Conservation (phyloP, 2,797 vertebrate species). For the Cheirogaleus major region DNA sequence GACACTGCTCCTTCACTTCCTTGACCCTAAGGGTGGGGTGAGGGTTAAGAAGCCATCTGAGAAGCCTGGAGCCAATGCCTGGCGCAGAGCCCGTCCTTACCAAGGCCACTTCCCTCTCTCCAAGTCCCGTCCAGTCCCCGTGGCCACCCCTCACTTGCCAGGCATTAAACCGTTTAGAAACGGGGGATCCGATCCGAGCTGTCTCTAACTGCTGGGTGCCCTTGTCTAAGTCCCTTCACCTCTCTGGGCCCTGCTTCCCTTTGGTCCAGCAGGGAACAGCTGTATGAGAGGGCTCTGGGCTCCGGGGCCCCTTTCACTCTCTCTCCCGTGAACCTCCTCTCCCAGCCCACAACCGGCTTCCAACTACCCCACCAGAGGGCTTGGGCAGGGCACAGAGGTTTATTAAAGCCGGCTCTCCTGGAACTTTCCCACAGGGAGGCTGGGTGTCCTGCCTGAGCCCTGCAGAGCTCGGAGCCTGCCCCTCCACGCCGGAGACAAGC, state of each 20-base stretch:
- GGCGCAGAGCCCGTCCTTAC: background rate
- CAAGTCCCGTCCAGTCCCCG: background rate
- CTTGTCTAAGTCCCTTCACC: background rate
- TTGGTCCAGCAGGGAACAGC: background rate
- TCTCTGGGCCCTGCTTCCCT: constrained; percentile 2
- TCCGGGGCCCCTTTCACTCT: background rate
- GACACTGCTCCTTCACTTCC: background rate
- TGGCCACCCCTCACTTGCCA: background rate
- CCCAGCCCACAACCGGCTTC: background rate
- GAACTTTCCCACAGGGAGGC: background rate
- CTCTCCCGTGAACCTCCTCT: background rate
- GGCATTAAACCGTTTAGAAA: background rate
- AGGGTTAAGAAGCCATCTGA: background rate
- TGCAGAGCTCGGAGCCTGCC: background rate
- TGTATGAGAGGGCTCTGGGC: background rate
- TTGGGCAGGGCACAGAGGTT: background rate
- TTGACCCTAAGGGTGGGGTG: background rate
- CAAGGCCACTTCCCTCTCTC: background rate
- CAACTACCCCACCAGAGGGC: background rate
- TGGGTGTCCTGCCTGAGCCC: background rate
- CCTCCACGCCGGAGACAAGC: constrained; percentile 58
- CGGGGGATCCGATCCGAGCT: background rate
- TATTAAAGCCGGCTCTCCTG: background rate
- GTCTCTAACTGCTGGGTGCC: background rate
- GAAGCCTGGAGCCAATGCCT: too few species aligned